These are phyloP conservation scores for Calcarius ornatus DNA, from an alignment of 2,113 vertebrate genomes.

Conservation along the genomic window DNA sequence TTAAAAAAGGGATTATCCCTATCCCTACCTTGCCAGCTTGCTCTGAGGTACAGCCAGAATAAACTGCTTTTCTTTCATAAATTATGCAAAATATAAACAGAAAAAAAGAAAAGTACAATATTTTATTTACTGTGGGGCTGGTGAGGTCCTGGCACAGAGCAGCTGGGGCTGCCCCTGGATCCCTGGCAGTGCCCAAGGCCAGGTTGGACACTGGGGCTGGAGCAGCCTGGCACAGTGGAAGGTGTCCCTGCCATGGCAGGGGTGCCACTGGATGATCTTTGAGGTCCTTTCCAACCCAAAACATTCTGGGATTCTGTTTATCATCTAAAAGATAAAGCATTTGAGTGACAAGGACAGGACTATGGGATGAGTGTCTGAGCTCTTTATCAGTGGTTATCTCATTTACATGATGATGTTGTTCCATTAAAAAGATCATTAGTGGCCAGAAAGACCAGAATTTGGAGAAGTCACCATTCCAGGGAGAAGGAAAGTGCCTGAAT, in stretches of 20 bases:
- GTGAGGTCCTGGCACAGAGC: neutral
- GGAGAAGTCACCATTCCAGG: neutral
- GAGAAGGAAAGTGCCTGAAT: neutral
- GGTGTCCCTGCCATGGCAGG: neutral
- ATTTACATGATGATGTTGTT: neutral
- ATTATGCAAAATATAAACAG: neutral
- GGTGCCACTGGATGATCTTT: rapidly evolving
- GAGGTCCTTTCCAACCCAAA: neutral
- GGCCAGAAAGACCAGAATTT: neutral
- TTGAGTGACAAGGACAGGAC: neutral
- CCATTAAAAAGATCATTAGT: neutral
- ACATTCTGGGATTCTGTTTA: neutral
- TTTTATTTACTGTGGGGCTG: neutral
- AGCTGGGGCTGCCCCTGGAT: neutral
- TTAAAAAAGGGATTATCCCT: neutral
- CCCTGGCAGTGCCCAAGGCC: neutral
- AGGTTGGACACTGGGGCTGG: neutral
- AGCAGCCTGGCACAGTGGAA: neutral
- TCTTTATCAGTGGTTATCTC: neutral
- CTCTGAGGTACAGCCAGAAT: neutral
- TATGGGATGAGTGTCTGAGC: neutral
- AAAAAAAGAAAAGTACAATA: neutral
- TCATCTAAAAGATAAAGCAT: neutral
- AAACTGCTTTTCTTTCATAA: neutral
- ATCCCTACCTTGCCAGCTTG: neutral